Conservation (phyloP, 2,888 invertebrate species). For the Eupithecia dodoneata region DNA sequence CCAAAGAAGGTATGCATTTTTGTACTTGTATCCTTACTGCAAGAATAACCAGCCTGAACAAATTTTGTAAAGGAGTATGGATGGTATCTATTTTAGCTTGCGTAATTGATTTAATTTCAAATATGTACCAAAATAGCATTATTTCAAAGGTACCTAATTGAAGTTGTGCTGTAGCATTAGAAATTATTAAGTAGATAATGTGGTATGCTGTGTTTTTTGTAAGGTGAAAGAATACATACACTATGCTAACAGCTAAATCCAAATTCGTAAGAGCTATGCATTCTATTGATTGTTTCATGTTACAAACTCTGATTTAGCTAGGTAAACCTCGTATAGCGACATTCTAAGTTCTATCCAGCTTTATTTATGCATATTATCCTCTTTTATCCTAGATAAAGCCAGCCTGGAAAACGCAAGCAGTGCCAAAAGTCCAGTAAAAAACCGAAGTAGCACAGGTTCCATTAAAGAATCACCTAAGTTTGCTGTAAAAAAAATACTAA, state of each 20-base stretch:
- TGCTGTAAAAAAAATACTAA: constrained; percentile 5
- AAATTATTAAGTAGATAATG: neutral
- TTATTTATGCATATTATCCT: neutral
- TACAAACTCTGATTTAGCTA: neutral
- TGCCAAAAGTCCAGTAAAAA: constrained; percentile 49
- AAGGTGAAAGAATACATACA: neutral
- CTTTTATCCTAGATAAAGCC: constrained; percentile 32
- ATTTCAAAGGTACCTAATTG: neutral
- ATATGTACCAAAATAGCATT: neutral
- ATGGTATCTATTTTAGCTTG: neutral
- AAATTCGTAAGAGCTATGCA: neutral
- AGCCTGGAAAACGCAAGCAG: constrained; percentile 48
- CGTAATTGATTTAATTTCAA: neutral
- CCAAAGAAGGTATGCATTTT: constrained; percentile 59
- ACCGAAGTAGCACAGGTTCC: constrained; percentile 35
- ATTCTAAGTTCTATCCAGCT: neutral
- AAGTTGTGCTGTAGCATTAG: neutral
- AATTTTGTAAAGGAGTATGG: neutral
- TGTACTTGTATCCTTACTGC: neutral
- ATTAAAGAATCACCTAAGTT: constrained; percentile 20
- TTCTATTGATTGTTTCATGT: neutral
- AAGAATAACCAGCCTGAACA: neutral
- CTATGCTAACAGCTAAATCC: neutral
- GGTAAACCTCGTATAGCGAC: neutral
- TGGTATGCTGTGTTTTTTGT: neutral